Evolutionary conservation across 1,140 invertebrate genomes (phyloP).

Genomic region (Drosophila sucinea): DNA sequence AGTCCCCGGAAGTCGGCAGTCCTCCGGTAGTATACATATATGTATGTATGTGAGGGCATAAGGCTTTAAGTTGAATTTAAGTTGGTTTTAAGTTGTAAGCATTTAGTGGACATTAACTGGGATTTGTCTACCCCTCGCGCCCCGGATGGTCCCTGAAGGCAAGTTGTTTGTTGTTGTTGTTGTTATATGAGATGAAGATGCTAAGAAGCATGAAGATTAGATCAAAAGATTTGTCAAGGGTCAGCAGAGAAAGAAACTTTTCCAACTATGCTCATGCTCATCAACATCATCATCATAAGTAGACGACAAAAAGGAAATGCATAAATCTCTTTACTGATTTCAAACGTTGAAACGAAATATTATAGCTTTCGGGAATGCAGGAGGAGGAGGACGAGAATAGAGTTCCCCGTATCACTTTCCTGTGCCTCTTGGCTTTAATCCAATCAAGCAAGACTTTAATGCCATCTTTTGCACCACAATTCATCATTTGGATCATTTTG

Average conservation of each 20-base stretch:
- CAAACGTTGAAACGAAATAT: too few species aligned
- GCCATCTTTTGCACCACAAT: neutral
- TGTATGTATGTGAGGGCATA: slow-evolving; percentile 11
- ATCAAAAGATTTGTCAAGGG: slow-evolving; percentile 7
- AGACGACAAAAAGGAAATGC: too few species aligned
- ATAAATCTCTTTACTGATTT: too few species aligned
- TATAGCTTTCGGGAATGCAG: too few species aligned
- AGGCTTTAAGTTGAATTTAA: slow-evolving; percentile 67
- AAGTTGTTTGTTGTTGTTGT: neutral
- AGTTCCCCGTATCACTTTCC: too few species aligned
- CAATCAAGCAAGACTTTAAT: neutral
- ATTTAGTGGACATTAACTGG: slow-evolving; percentile 76
- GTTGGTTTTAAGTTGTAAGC: slow-evolving; percentile 79
- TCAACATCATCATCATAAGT: too few species aligned
- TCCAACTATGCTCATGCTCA: too few species aligned
- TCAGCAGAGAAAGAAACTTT: neutral
- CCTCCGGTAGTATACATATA: neutral
- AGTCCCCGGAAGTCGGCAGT: too few species aligned
- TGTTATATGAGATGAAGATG: slow-evolving; percentile 9
- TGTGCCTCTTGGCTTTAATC: too few species aligned
- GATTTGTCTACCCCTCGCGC: slow-evolving; percentile 45
- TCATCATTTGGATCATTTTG: slow-evolving; percentile 5
- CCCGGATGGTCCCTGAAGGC: neutral
- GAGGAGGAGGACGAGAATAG: too few species aligned
- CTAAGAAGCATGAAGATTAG: slow-evolving; percentile 10